Conservation (phyloP, 2,888 invertebrate species). For the Celastrina argiolus region DNA sequence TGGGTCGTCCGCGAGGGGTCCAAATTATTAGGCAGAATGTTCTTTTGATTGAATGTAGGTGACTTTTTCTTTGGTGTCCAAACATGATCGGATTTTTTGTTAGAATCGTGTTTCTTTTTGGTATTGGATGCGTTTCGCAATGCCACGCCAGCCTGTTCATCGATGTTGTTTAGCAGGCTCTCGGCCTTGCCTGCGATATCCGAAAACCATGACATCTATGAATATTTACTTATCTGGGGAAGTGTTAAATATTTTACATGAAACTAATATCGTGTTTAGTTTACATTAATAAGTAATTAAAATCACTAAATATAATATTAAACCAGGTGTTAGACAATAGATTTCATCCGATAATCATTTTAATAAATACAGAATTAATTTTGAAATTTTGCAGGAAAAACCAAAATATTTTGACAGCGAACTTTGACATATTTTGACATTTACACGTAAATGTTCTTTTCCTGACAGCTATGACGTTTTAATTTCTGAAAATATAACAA, state of each 20-base stretch:
- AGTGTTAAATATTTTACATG: constrained; percentile 21
- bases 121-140: constrained; percentile 61
- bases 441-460: constrained; percentile 1
- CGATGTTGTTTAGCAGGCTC: constrained; percentile 84
- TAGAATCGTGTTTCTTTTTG: constrained; percentile 44
- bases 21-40: constrained; percentile 38
- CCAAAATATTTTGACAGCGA: neutral
- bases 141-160: constrained; percentile 84
- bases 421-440: neutral
- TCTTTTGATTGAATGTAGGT: constrained; percentile 41
- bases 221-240: constrained; percentile 38
- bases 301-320: neutral
- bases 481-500: too few species aligned
- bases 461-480: neutral
- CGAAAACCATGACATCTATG: constrained; percentile 84
- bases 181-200: constrained; percentile 87
- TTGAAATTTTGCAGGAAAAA: neutral
- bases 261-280: neutral
- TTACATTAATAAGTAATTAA: neutral
- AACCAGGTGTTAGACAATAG: neutral
- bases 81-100: constrained; percentile 37
- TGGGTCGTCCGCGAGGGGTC: constrained; percentile 34
- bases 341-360: neutral
- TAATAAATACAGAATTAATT: neutral
- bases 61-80: constrained; percentile 44